These are phyloP conservation scores for Lumbricus terrestris DNA, from an alignment of 2,888 invertebrate species.

Conservation along the genomic window DNA sequence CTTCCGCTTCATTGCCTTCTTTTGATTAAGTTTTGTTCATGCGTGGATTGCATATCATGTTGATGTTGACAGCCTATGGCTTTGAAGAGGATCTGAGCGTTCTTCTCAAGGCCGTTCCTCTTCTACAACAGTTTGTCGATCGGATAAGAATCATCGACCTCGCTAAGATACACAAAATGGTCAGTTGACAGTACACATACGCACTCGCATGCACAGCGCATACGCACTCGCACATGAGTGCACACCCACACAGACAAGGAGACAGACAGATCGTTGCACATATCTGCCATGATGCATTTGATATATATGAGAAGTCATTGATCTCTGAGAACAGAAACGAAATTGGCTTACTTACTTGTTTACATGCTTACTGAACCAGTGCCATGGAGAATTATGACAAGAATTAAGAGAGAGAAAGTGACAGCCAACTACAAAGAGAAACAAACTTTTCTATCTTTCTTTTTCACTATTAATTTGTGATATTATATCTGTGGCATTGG, in stretches of 20 bases:
- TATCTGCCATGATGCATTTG: too few species aligned
- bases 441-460: too few species aligned
- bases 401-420: too few species aligned
- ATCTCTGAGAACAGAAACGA: too few species aligned
- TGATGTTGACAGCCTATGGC: conserved; percentile 49
- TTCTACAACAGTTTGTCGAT: conserved; percentile 42
- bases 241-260: background rate
- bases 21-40: background rate
- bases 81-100: conserved; percentile 54
- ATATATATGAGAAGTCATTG: background rate
- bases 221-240: background rate
- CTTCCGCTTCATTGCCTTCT: too few species aligned
- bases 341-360: too few species aligned
- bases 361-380: too few species aligned
- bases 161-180: conserved; percentile 30
- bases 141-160: conserved; percentile 47
- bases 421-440: too few species aligned
- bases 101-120: conserved; percentile 48
- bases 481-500: too few species aligned
- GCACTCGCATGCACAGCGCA: too few species aligned
- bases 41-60: conserved; percentile 37
- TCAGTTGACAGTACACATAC: background rate
- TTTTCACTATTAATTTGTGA: too few species aligned
- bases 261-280: background rate
- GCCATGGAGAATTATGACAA: too few species aligned